These are phyloP conservation scores for Oeneis ivallda DNA, from an alignment of 2,888 invertebrate species.

Conservation along the genomic window DNA sequence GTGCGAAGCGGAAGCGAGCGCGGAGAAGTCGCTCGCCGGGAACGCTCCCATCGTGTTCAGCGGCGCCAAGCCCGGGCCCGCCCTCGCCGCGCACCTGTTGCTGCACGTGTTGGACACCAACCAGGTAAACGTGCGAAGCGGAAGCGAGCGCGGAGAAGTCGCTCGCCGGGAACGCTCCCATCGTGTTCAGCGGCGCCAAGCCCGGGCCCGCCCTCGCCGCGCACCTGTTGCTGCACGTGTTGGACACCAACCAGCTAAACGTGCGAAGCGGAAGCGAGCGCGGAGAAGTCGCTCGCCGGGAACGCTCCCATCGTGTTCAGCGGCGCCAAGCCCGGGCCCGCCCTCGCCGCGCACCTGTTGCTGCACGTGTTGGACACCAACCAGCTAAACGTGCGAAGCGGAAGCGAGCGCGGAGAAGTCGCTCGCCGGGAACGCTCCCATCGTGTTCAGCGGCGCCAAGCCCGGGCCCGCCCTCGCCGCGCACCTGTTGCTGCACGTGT, in stretches of 20 bases:
- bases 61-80: conserved; percentile 88
- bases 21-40: conserved; percentile 84
- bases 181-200: conserved; percentile 87
- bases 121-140: conserved; percentile 87
- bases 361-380: conserved; percentile 92
- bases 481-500: conserved; percentile 89
- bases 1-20: conserved; percentile 85
- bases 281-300: conserved; percentile 84
- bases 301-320: conserved; percentile 88
- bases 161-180: conserved; percentile 86
- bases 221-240: conserved; percentile 89
- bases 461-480: conserved; percentile 90
- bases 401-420: conserved; percentile 85
- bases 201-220: conserved; percentile 90
- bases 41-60: conserved; percentile 88
- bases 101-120: conserved; percentile 92
- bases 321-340: conserved; percentile 88
- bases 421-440: conserved; percentile 86
- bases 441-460: conserved; percentile 87
- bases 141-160: conserved; percentile 85
- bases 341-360: conserved; percentile 89
- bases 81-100: conserved; percentile 89
- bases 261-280: conserved; percentile 85
- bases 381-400: conserved; percentile 87
- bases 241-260: conserved; percentile 93